Percentiles rank a stretch among this genome's conserved stretches.
Evolutionary conservation across 2,888 invertebrate genomes (phyloP).

Genomic region (Pyrgus malvae): DNA sequence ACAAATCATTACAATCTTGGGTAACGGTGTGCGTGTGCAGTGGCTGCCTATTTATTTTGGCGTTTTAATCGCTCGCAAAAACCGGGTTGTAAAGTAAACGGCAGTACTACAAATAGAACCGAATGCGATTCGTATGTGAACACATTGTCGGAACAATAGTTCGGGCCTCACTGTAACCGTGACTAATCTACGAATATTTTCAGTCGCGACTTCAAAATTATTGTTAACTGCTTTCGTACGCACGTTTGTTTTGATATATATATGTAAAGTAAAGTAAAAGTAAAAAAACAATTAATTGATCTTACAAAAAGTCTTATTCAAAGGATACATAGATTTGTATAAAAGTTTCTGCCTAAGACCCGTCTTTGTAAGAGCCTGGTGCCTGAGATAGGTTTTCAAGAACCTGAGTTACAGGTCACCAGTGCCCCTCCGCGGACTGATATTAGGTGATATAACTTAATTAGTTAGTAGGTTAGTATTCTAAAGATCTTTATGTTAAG

Average conservation of each 20-base stretch:
- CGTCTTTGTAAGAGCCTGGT: no score
- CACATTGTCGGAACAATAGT: conserved; percentile 67
- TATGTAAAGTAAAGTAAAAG: no score
- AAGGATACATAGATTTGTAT: no score
- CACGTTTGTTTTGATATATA: conserved; percentile 13
- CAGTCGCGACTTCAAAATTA: conserved; percentile 44
- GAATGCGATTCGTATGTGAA: conserved; percentile 64
- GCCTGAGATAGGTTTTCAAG: no score
- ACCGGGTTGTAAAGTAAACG: conserved; percentile 59
- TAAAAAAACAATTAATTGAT: no score
- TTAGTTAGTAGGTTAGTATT: no score
- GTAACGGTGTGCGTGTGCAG: conserved; percentile 4
- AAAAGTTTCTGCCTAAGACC: no score
- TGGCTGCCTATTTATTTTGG: conserved; percentile 41
- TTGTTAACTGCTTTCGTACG: conserved; percentile 1
- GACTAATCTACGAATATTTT: conserved; percentile 67
- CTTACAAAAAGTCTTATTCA: no score
- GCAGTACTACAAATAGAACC: conserved; percentile 66
- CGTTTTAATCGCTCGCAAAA: conserved; percentile 61
- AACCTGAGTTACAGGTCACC: no score
- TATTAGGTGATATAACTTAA: no score
- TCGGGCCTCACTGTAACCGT: conserved; percentile 49
- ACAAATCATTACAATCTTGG: neutral
- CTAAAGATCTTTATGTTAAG: no score
- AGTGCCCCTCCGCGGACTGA: no score